phyloP scores from a whole-genome alignment of 2,797 vertebrate genomes.

The Enteromius anoplus region DNA sequence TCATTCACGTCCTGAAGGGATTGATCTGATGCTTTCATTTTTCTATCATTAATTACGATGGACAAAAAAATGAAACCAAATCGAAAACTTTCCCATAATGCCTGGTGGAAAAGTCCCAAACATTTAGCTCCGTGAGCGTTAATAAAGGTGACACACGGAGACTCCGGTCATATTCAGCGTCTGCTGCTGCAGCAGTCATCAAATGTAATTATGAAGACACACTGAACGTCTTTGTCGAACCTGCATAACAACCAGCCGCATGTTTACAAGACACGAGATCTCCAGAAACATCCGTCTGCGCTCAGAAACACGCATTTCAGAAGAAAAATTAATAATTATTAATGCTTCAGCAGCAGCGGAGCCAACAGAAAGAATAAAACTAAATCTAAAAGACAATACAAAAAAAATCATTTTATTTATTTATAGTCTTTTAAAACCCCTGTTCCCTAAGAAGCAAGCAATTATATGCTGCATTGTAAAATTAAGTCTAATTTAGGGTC shows the following conservation, averaged over 20 bases:
- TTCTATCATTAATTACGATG: neutral
- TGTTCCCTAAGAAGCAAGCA: no score
- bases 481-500: no score
- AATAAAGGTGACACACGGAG: neutral
- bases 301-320: neutral
- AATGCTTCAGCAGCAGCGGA: neutral
- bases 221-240: slow-evolving; percentile 46
- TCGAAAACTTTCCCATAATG: neutral
- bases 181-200: neutral
- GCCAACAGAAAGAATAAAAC: neutral
- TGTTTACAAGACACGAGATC: slow-evolving; percentile 19
- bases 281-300: neutral
- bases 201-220: slow-evolving; percentile 34
- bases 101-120: slow-evolving; percentile 70
- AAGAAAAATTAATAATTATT: neutral
- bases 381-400: neutral
- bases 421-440: no score
- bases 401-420: neutral
- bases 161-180: slow-evolving; percentile 11
- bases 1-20: neutral
- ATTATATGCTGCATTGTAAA: neutral
- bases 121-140: slow-evolving; percentile 45
- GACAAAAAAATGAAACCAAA: neutral
- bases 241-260: neutral
- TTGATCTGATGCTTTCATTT: fast-evolving